Evolutionary conservation across 2,888 invertebrate genomes (phyloP).

Genomic region (Minunthozetes semirufus): DNA sequence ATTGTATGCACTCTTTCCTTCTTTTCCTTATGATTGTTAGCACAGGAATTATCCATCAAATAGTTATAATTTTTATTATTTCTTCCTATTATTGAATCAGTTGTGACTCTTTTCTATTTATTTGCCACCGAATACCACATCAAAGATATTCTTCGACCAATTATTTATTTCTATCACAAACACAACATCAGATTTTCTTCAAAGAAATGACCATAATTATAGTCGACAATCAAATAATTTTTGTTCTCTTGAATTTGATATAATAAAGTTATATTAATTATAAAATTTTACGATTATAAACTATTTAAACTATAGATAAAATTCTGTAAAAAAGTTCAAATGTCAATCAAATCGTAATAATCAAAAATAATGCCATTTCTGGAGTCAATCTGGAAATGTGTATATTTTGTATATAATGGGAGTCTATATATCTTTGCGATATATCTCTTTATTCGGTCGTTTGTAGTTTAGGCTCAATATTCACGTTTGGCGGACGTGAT

Average conservation of each 20-base stretch:
- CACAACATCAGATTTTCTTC: too few species aligned
- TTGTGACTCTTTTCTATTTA: neutral
- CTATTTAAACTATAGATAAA: too few species aligned
- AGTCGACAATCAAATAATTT: too few species aligned
- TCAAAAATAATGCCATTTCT: neutral
- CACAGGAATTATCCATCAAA: slow-evolving; percentile 8
- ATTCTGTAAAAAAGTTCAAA: too few species aligned
- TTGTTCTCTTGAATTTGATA: too few species aligned
- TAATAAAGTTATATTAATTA: too few species aligned
- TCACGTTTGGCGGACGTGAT: slow-evolving; percentile 14
- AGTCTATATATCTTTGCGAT: neutral
- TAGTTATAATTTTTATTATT: neutral
- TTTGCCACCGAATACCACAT: too few species aligned
- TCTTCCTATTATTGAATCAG: neutral
- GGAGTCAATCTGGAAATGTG: neutral
- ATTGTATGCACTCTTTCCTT: neutral
- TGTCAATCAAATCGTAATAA: neutral
- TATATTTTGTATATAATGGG: neutral
- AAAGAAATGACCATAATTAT: too few species aligned
- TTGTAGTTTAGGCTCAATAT: neutral
- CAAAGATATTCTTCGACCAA: too few species aligned
- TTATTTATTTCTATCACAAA: too few species aligned
- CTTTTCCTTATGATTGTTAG: neutral
- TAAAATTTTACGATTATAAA: too few species aligned
- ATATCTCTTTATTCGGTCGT: neutral